Base-by-base conservation (phyloP, 2,888 invertebrate genomes). In the Litoditis marina region DNA sequence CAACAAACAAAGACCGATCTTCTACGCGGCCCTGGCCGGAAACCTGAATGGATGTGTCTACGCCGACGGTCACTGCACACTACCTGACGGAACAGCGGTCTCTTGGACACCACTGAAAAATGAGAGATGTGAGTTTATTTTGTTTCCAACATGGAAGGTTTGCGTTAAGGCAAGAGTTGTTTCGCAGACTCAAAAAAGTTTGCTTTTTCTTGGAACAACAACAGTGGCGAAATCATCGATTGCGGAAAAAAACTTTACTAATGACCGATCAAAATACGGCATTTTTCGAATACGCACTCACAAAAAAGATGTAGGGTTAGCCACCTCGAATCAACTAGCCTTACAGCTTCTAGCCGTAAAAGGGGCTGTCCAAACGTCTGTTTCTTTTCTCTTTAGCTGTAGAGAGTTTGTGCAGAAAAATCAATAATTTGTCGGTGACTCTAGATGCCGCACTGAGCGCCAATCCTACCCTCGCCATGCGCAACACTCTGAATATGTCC, bases 321-420 rank as follows among this genome's bases (percentile, higher is more conserved):
- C 51, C n/a, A 60, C 53, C n/a, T 39, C 52, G 11, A 60, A 52
- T 16, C 60, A 60, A 22, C 32, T 52, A 0, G 25, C 60, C 11
- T 22, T 52, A 13, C 51, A 52, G 44, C 60, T 60, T 16, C 7
- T 60, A 27, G 60, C 60, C 1, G 1, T 44, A 4, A 52, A 60
- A 22, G 19, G 22, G 16, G 44, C 52, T 8, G 60, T 53, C 0
- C 7, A 39, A 27, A 30, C n/a, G 1, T 28, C 19, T 28, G 19
- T 39, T 13, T 25, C 5, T 11, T 19, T 51, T 60, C 32, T 16
- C 8, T n/a, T 32, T 39, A 1, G 32, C 27, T 8, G 47, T 46
- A 19, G 13, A 7, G 5, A 1, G 32, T 0, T 44, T 52, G 7
- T 60, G 60, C 32, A 16, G n/a, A 0, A 36, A 44, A 0, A 7